Conservation (phyloP, 2,888 invertebrate genomes). For the Plutella xylostella region DNA sequence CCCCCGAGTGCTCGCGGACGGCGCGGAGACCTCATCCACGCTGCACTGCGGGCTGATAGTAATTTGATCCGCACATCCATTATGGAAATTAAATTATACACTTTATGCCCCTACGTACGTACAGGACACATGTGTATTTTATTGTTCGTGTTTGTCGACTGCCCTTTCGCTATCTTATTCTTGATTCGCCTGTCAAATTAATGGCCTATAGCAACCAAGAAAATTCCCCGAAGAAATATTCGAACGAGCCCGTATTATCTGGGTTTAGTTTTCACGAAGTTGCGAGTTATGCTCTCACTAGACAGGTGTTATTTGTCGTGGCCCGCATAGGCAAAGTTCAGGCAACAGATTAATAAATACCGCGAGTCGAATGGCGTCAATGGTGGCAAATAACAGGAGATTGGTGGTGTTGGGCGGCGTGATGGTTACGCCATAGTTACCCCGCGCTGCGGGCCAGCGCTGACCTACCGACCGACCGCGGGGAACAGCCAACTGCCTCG, state of each 20-base stretch:
- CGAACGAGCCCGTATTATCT: neutral
- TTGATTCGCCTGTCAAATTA: neutral
- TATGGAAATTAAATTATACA: slow-evolving; percentile 42
- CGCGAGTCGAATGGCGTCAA: slow-evolving; percentile 32
- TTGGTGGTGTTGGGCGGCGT: slow-evolving; percentile 20
- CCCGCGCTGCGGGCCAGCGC: slow-evolving; percentile 23
- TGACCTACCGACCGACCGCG: slow-evolving; percentile 22
- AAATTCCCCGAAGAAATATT: slow-evolving; percentile 20
- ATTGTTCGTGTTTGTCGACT: neutral
- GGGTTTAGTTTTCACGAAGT: slow-evolving; percentile 15
- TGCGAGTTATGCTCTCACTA: slow-evolving; percentile 11
- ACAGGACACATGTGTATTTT: neutral
- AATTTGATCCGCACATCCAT: slow-evolving; percentile 46
- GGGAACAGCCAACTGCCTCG: slow-evolving; percentile 6
- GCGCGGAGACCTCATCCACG: slow-evolving; percentile 30
- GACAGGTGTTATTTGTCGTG: slow-evolving; percentile 40
- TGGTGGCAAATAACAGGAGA: slow-evolving; percentile 44
- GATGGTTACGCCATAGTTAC: slow-evolving; percentile 9
- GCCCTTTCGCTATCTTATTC: neutral
- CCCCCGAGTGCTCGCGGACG: slow-evolving; percentile 15
- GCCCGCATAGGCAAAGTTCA: slow-evolving; percentile 37
- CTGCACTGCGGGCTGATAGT: slow-evolving; percentile 29
- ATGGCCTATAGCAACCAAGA: neutral
- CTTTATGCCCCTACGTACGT: neutral
- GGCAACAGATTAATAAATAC: slow-evolving; percentile 32